phyloP scores from a whole-genome alignment of 2,113 vertebrate species.

The Hirundichthys speculiger region DNA sequence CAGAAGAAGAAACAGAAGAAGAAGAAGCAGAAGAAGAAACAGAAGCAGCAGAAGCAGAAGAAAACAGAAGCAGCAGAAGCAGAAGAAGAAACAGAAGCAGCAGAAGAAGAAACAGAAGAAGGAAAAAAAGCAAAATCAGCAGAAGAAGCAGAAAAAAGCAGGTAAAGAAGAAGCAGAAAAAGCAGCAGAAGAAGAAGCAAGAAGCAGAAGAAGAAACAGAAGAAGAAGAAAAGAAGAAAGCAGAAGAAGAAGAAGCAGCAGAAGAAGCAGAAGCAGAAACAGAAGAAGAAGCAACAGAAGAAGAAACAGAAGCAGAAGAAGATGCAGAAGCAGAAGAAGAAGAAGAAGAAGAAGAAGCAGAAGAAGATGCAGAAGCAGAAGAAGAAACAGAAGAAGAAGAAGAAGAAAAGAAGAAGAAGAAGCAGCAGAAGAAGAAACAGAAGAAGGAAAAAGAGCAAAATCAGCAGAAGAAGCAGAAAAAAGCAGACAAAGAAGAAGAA shows the following conservation, averaged over 20 bases:
- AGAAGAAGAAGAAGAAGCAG: background rate
- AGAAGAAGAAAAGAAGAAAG: no score
- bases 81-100: background rate
- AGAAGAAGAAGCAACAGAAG: no score
- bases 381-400: background rate
- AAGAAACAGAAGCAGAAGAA: background rate
- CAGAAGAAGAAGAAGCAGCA: background rate
- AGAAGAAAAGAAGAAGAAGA: no score
- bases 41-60: background rate
- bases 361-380: background rate
- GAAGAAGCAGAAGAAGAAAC: no score
- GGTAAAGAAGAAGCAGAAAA: constrained; percentile 2
- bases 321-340: background rate
- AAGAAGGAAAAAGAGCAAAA: no score
- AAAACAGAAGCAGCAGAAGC: background rate
- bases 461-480: background rate
- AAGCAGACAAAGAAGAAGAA: background rate
- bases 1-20: background rate
- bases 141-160: no score
- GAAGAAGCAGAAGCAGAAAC: background rate
- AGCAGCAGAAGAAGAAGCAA: background rate
- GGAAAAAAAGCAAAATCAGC: background rate
- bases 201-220: no score
- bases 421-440: no score
- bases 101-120: background rate